These are phyloP conservation scores for Darevskia nairensis DNA, from an alignment of 2,797 vertebrate species.

Conservation along the genomic window DNA sequence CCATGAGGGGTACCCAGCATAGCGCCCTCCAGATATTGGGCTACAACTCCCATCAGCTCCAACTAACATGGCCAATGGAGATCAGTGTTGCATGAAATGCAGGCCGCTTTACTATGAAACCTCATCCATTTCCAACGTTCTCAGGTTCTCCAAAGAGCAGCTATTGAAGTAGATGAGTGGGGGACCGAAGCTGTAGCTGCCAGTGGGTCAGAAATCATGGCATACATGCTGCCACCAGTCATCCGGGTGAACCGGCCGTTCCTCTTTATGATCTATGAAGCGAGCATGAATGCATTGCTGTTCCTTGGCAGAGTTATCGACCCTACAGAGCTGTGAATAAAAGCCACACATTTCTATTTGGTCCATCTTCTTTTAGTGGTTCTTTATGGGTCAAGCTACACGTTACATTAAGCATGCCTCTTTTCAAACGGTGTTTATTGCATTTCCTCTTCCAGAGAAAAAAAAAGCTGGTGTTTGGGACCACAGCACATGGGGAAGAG, in stretches of 20 bases:
- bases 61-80: not conserved
- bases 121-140: not conserved
- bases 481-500: no score
- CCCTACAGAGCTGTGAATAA: slow-evolving; percentile 80
- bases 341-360: slow-evolving; percentile 37
- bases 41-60: no score
- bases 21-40: no score
- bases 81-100: not conserved
- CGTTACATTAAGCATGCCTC: not conserved
- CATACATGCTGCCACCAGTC: slow-evolving; percentile 81
- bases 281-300: slow-evolving; percentile 84
- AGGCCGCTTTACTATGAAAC: not conserved
- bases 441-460: no score
- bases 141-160: slow-evolving; percentile 90
- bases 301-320: slow-evolving; percentile 92
- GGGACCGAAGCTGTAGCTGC: slow-evolving; percentile 86
- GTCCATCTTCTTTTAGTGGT: not conserved
- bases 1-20: not conserved
- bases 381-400: not conserved
- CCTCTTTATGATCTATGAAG: slow-evolving; percentile 92
- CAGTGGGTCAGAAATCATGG: slow-evolving; percentile 80
- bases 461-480: no score
- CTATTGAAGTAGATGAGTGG: slow-evolving; percentile 88
- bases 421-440: not conserved
- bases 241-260: slow-evolving; percentile 86